Percentiles rank a stretch among this genome's conserved stretches.
Conservation (phyloP, 2,113 vertebrate genomes). For the Megaleporinus macrocephalus region DNA sequence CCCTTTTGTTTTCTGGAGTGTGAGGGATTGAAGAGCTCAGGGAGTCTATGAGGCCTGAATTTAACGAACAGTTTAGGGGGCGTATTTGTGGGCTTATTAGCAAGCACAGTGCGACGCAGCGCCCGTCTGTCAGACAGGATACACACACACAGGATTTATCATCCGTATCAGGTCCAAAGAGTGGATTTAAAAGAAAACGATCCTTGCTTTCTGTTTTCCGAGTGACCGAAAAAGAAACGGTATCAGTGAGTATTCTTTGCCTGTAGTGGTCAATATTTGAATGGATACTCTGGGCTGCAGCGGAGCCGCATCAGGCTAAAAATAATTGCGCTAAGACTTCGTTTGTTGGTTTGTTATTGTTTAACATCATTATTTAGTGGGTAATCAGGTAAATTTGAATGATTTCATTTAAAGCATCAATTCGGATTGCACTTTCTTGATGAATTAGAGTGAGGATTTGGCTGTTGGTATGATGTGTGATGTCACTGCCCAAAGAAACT, state of each 20-base stretch:
- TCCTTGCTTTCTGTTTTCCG: not conserved
- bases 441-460: too few species aligned
- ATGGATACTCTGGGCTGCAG: not conserved
- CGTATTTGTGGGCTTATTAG: constrained; percentile 2
- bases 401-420: too few species aligned
- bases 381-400: not conserved
- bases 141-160: not conserved
- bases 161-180: constrained; percentile 2
- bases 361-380: not conserved
- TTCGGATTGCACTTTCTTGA: too few species aligned
- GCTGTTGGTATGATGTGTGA: too few species aligned
- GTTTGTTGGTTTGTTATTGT: not conserved
- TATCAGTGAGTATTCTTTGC: constrained; percentile 17
- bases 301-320: not conserved
- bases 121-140: not conserved
- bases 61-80: not conserved
- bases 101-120: not conserved
- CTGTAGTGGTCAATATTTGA: constrained; percentile 31
- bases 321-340: not conserved
- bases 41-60: not conserved
- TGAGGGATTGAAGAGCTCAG: not conserved
- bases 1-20: constrained; percentile 5
- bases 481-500: too few species aligned
- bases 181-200: not conserved
- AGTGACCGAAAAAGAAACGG: not conserved